Evolutionary conservation across 1,140 invertebrate species (phyloP).

Genomic region (Sinella curviseta): DNA sequence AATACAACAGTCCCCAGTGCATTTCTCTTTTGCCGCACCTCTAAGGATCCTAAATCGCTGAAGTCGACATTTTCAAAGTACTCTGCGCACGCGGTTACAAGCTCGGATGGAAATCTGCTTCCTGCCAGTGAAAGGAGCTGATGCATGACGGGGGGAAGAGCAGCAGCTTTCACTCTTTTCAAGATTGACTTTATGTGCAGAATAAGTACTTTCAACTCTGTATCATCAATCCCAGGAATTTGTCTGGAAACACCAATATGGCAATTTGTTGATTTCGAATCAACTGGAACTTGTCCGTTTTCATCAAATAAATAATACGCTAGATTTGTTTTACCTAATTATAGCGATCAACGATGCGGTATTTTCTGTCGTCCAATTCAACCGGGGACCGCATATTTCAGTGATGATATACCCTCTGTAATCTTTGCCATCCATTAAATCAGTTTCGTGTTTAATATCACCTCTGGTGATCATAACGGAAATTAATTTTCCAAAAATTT

Average conservation of each 20-base stretch:
- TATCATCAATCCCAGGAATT: conserved; percentile 27
- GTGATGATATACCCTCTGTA: conserved; percentile 30
- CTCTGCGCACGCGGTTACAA: conserved; percentile 1
- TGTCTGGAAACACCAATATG: conserved; percentile 18
- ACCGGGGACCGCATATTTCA: conserved; percentile 23
- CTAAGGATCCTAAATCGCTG: background rate
- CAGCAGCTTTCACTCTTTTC: background rate
- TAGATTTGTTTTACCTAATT: conserved; percentile 30
- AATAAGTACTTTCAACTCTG: conserved; percentile 28
- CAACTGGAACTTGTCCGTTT: no score
- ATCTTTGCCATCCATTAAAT: conserved; percentile 25
- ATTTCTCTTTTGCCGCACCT: background rate
- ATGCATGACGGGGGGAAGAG: conserved; percentile 31
- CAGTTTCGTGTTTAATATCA: conserved; percentile 33
- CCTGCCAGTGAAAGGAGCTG: conserved; percentile 34
- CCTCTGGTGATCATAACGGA: conserved; percentile 15
- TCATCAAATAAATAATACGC: background rate
- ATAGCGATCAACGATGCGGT: conserved; percentile 34
- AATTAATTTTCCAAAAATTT: conserved; percentile 40
- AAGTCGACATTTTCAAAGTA: conserved; percentile 30
- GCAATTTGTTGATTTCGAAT: background rate
- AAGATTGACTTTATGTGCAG: background rate
- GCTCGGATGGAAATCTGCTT: background rate
- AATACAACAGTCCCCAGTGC: conserved; percentile 40
- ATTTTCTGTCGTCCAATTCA: conserved; percentile 34